phyloP scores from a whole-genome alignment of 2,888 invertebrate genomes.

The Eledona agricola region DNA sequence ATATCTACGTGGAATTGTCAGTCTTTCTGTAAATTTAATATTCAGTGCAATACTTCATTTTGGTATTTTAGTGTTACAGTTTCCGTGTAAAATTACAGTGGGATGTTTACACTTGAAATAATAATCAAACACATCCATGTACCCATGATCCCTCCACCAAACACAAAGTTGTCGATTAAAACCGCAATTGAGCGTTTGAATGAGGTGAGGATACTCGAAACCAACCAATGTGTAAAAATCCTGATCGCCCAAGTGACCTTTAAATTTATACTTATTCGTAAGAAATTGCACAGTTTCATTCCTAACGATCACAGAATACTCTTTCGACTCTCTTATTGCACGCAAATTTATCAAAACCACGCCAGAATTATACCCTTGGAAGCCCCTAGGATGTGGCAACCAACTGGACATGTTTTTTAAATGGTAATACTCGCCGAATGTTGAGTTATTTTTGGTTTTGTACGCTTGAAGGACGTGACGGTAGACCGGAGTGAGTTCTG shows the following conservation, averaged over 20 bases:
- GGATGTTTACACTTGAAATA: slow-evolving; percentile 75
- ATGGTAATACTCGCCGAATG: slow-evolving; percentile 64
- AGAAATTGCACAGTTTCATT: slow-evolving; percentile 66
- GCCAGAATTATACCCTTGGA: slow-evolving; percentile 84
- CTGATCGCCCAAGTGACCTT: slow-evolving; percentile 83
- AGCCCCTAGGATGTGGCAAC: slow-evolving; percentile 62
- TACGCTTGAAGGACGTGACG: slow-evolving; percentile 76
- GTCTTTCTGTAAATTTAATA: too few relatives aligned
- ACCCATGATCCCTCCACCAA: slow-evolving; percentile 83
- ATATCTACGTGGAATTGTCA: too few relatives aligned
- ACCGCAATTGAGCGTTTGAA: slow-evolving; percentile 77
- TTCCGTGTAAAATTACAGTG: slow-evolving; percentile 76
- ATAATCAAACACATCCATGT: slow-evolving; percentile 74
- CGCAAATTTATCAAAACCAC: slow-evolving; percentile 77
- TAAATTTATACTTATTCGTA: slow-evolving; percentile 70
- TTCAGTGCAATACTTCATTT: slow-evolving; percentile 40
- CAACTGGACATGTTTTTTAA: slow-evolving; percentile 50
- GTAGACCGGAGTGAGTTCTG: slow-evolving; percentile 82
- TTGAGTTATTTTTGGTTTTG: slow-evolving; percentile 69
- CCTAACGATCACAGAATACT: slow-evolving; percentile 68
- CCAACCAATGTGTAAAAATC: slow-evolving; percentile 80
- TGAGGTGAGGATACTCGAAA: slow-evolving; percentile 74
- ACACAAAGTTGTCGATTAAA: slow-evolving; percentile 85
- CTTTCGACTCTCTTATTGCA: slow-evolving; percentile 69
- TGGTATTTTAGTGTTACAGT: slow-evolving; percentile 78